Percentiles rank a stretch among this genome's conserved stretches.
Conservation (phyloP, 2,888 invertebrate species). For the Chrysopilus asiliformis region DNA sequence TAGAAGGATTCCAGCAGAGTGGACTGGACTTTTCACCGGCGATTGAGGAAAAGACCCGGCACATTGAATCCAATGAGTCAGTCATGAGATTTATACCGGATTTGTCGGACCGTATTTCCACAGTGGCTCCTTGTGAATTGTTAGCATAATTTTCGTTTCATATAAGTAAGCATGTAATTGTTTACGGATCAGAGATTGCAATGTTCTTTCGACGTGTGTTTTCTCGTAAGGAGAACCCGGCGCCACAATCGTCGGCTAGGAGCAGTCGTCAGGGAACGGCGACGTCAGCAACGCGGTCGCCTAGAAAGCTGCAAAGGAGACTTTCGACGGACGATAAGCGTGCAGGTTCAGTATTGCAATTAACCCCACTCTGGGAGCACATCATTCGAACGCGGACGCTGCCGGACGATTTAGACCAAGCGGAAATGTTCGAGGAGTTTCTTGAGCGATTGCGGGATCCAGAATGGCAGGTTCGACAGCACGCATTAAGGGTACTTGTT, state of each 20-base stretch:
- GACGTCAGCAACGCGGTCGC: background rate
- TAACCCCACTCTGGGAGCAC: slow-evolving; percentile 72
- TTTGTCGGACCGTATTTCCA: no score
- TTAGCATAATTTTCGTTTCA: no score
- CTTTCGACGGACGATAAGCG: slow-evolving; percentile 7
- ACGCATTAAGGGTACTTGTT: slow-evolving; percentile 63
- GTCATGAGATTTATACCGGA: no score
- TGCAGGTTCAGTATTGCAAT: slow-evolving; percentile 31
- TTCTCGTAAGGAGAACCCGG: slow-evolving; percentile 21
- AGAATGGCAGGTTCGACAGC: slow-evolving; percentile 73
- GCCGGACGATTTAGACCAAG: slow-evolving; percentile 52
- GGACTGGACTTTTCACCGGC: no score
- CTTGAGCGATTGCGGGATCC: slow-evolving; percentile 60
- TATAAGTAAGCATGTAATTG: no score
- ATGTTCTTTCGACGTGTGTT: slow-evolving; percentile 33
- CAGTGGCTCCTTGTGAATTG: no score
- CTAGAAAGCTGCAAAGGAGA: background rate
- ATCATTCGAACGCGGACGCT: slow-evolving; percentile 58
- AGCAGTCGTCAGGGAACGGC: background rate
- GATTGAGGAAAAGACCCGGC: no score
- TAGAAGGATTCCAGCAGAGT: no score
- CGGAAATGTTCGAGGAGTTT: slow-evolving; percentile 55
- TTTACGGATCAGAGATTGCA: no score
- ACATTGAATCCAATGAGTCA: no score
- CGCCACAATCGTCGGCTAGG: background rate